These are phyloP conservation scores for Dryococelus australis DNA, from an alignment of 2,888 invertebrate species.

Conservation along the genomic window DNA sequence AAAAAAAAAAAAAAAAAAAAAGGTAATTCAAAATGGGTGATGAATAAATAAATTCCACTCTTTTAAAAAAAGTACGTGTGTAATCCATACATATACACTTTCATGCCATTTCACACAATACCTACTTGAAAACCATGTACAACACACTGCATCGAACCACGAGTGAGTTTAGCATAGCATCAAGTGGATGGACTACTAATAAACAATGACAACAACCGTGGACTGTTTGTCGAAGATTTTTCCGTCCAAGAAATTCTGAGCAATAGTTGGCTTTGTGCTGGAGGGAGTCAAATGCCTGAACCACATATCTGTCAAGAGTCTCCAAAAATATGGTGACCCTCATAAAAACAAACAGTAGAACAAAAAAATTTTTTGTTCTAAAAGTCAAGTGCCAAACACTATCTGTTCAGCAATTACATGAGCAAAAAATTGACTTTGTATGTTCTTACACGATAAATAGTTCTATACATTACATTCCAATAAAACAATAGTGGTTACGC, in stretches of 20 bases:
- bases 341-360: background rate
- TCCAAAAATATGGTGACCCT: background rate
- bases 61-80: background rate
- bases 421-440: conserved; percentile 9
- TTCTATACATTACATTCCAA: background rate
- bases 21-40: no score
- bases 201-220: background rate
- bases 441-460: background rate
- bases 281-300: conserved; percentile 7
- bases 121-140: background rate
- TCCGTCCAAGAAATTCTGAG: conserved; percentile 5
- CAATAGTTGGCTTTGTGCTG: background rate
- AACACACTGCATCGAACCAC: background rate
- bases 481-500: background rate
- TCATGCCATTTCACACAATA: background rate
- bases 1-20: no score
- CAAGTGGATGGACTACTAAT: background rate
- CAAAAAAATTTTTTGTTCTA: background rate
- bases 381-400: background rate
- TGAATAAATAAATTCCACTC: no score
- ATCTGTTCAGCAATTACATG: background rate
- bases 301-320: background rate
- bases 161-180: background rate
- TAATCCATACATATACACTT: background rate
- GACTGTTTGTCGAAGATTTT: background rate